Conservation (phyloP, 2,888 invertebrate species). For the Parelbella ahira region DNA sequence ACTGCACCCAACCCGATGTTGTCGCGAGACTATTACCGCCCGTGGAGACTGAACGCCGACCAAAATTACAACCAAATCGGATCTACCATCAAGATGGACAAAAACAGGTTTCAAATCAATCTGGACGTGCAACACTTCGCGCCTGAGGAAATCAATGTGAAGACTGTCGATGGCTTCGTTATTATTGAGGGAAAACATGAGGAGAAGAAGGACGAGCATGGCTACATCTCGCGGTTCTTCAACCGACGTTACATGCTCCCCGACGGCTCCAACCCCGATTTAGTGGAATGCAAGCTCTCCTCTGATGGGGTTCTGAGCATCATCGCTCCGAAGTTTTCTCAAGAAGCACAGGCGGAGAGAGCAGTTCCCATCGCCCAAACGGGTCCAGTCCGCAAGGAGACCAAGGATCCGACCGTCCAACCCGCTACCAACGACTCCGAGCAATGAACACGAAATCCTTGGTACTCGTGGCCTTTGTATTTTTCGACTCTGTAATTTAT, state of each 20-base stretch:
- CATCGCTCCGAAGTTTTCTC: constrained; percentile 77
- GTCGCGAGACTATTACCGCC: constrained; percentile 51
- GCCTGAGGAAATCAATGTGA: constrained; percentile 87
- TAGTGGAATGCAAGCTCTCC: constrained; percentile 85
- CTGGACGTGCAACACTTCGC: constrained; percentile 87
- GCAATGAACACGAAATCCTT: too few relatives aligned
- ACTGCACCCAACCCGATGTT: constrained; percentile 43
- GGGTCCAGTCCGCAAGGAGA: constrained; percentile 81
- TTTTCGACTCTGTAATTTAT: too few relatives aligned
- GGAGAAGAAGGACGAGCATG: constrained; percentile 87
- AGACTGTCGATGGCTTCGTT: constrained; percentile 83
- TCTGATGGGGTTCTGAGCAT: constrained; percentile 88
- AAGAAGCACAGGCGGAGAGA: too few relatives aligned
- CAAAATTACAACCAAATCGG: constrained; percentile 62
- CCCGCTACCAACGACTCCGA: too few relatives aligned
- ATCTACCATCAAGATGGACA: constrained; percentile 68
- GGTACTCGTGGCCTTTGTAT: too few relatives aligned
- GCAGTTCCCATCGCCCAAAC: constrained; percentile 82
- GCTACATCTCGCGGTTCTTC: constrained; percentile 87
- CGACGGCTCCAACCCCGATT: constrained; percentile 84
- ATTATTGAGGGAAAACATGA: constrained; percentile 90
- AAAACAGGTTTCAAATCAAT: constrained; percentile 81
- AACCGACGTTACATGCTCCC: constrained; percentile 87
- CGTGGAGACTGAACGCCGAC: constrained; percentile 53
- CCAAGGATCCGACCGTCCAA: too few relatives aligned